Base-by-base conservation (phyloP, 2,888 invertebrate species). In the Pachycephus smyrnensis region DNA sequence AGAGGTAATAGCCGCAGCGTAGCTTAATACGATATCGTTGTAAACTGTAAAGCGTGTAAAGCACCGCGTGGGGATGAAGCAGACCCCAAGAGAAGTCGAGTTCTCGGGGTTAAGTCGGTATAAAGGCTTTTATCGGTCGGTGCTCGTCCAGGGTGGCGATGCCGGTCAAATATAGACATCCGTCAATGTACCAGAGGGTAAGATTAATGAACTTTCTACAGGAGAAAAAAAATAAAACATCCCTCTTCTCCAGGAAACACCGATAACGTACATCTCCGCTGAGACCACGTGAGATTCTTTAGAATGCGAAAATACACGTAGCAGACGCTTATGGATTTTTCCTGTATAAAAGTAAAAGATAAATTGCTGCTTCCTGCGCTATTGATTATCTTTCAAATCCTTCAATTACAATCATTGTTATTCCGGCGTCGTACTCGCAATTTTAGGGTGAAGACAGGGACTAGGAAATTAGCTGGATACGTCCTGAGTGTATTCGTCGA, bases 161-260 rank as follows among this genome's bases (percentile, higher is more conserved):
- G 32, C 71, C 23, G 77, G 36, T 74, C 77, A 74, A 77, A 68
- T 55, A 73, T 35, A n/a, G 77, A 73, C 36, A 74, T 74, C 69
- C 68, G 68, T 68, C 74, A 36, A 75, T 68, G 74, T 68, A 35
- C 55, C 68, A 33, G 30, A 36, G 35, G 68, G 30, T 15, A 77
- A 23, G 77, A 77, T 77, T 77, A 77, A 77, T 77, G 74, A 77
- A 74, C 37, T 74, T 55, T 55, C 40, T 55, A 23, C 6, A 15
- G 15, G 55, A n/a, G 15, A 3, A 23, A 30, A 69, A 30, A 30
- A 71, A 68, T 35, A 74, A 77, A 77, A 74, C 30, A 74, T 68
- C 87, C 87, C 92, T 93, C 32, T 31, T 71, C 71, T 71, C 30
- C 31, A 89, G 89, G 6, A 87, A 86, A 55, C 40, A 55, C 40